phyloP scores from a whole-genome alignment of 2,797 vertebrate genomes.

The Thaleichthys pacificus region DNA sequence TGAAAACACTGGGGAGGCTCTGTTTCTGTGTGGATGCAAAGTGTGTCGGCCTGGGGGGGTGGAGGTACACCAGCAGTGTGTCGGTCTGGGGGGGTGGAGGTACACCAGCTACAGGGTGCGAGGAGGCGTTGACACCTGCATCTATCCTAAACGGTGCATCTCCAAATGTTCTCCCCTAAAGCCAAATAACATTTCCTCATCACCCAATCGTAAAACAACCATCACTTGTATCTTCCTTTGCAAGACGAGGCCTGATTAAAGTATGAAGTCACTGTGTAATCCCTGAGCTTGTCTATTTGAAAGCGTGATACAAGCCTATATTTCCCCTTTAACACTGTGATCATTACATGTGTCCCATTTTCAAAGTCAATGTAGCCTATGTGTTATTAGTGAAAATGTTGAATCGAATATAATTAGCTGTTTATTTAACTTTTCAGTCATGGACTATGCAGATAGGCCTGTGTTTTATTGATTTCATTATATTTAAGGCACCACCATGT shows the following conservation, averaged over 20 bases:
- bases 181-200: background rate
- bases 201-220: background rate
- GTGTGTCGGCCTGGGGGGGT: too few species aligned
- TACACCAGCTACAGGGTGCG: background rate
- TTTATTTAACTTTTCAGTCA: background rate
- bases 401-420: background rate
- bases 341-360: background rate
- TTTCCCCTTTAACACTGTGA: background rate
- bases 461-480: too few species aligned
- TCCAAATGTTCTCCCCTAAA: background rate
- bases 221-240: constrained; percentile 5
- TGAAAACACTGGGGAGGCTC: too few species aligned
- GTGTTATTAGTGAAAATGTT: background rate
- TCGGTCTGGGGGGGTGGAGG: too few species aligned
- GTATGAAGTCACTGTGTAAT: background rate
- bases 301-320: background rate
- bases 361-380: background rate
- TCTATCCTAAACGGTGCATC: background rate
- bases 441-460: background rate
- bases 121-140: background rate
- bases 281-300: background rate
- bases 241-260: constrained; percentile 2
- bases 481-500: too few species aligned
- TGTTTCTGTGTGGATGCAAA: too few species aligned
- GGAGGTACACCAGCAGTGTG: too few species aligned